Evolutionary conservation across 2,888 invertebrate genomes (phyloP).

Genomic region (Napeogenes sylphis): DNA sequence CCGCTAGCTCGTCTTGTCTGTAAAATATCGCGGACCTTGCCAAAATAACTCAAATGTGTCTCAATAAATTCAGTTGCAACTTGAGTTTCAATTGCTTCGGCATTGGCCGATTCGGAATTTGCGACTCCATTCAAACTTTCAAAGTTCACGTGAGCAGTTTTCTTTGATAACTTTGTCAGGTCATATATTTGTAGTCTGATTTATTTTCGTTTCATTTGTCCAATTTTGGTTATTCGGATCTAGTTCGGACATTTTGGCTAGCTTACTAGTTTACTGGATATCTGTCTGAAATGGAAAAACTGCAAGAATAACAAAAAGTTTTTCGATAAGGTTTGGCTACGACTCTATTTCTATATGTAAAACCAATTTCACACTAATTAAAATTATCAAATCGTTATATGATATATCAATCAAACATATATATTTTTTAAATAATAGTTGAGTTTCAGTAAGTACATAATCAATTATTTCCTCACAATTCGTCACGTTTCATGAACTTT

Average conservation of each 20-base stretch:
- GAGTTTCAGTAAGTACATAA: too few species aligned
- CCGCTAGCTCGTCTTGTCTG: slow-evolving; percentile 23
- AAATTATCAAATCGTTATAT: too few species aligned
- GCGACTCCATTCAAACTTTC: slow-evolving; percentile 31
- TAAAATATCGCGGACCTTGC: slow-evolving; percentile 32
- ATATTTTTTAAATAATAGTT: too few species aligned
- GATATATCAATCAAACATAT: too few species aligned
- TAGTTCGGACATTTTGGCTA: slow-evolving; percentile 5
- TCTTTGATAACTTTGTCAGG: slow-evolving; percentile 33
- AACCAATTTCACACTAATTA: background rate
- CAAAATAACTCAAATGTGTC: slow-evolving; percentile 41
- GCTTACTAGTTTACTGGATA: background rate
- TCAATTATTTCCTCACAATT: too few species aligned
- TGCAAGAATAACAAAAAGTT: background rate
- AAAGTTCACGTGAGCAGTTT: slow-evolving; percentile 36
- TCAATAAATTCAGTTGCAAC: slow-evolving; percentile 39
- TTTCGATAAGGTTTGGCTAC: background rate
- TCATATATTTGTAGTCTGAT: slow-evolving; percentile 30
- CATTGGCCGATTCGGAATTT: slow-evolving; percentile 35
- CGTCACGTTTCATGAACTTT: too few species aligned
- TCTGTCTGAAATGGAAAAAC: background rate
- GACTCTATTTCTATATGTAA: background rate
- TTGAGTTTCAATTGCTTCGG: slow-evolving; percentile 41
- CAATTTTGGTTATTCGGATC: background rate
- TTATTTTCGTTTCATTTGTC: slow-evolving; percentile 23